phyloP scores from a whole-genome alignment of 2,888 invertebrate genomes.

The Miltochrista miniata region DNA sequence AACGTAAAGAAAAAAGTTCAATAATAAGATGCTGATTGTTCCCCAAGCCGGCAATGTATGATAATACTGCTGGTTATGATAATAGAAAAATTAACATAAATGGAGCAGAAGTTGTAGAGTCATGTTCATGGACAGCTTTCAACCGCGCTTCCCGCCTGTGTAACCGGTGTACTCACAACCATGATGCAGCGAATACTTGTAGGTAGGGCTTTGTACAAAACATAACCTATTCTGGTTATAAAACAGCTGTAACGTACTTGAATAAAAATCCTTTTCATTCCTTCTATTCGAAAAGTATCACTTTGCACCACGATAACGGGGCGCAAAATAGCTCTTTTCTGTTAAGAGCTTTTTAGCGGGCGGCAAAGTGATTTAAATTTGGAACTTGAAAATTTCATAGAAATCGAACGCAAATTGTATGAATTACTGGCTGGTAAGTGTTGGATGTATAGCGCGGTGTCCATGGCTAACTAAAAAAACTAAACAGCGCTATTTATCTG shows the following conservation, averaged over 20 bases:
- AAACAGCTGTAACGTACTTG: constrained; percentile 7
- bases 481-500: too few species aligned
- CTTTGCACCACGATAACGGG: too few species aligned
- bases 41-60: constrained; percentile 68
- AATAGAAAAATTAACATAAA: constrained; percentile 75
- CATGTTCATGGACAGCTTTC: constrained; percentile 64
- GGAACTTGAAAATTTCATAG: too few species aligned
- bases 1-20: constrained; percentile 80
- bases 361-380: too few species aligned
- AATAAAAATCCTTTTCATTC: too few species aligned
- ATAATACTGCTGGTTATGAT: constrained; percentile 67
- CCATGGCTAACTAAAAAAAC: too few species aligned
- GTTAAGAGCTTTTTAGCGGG: too few species aligned
- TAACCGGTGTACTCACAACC: constrained; percentile 57
- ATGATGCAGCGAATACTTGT: constrained; percentile 64
- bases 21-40: constrained; percentile 71
- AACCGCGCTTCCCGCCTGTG: constrained; percentile 55
- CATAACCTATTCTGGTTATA: constrained; percentile 27
- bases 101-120: constrained; percentile 75
- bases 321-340: too few species aligned
- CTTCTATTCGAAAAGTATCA: too few species aligned
- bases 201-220: constrained; percentile 14
- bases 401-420: too few species aligned
- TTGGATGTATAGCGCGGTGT: too few species aligned
- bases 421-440: too few species aligned